A percentile compares a stretch with the other conserved stretches of the same genome.
Evolutionary conservation across 2,113 vertebrate genomes (phyloP).

Genomic region (Lasiurus cinereus): DNA sequence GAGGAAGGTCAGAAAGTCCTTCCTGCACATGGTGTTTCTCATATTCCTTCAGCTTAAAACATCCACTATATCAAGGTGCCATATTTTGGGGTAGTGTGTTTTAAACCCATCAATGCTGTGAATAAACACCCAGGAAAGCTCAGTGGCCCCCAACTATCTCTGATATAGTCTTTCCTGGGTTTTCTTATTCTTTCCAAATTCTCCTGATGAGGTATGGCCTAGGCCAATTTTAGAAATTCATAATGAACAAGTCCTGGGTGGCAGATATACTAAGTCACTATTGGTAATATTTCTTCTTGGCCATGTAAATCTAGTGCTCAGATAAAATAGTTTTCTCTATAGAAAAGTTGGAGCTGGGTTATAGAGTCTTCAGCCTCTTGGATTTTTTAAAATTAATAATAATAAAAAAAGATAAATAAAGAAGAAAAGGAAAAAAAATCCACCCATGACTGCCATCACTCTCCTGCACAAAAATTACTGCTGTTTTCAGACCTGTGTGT

Average conservation of each 20-base stretch:
- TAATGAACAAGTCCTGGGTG: background rate
- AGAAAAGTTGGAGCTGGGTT: background rate
- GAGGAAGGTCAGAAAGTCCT: background rate
- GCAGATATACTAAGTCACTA: background rate
- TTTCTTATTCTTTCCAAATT: background rate
- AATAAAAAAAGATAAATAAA: conserved; percentile 15
- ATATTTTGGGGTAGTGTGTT: background rate
- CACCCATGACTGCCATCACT: background rate
- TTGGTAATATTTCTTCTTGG: background rate
- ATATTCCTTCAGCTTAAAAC: background rate
- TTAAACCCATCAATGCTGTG: background rate
- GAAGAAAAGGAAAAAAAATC: background rate
- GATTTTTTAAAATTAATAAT: conserved; percentile 31
- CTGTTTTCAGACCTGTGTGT: background rate
- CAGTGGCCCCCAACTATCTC: background rate
- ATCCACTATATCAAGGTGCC: background rate
- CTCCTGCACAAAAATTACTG: background rate
- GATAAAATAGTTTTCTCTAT: conserved; percentile 38
- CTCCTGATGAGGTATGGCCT: background rate
- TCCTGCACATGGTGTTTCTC: background rate
- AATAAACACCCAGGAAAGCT: background rate
- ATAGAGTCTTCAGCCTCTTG: conserved; percentile 8
- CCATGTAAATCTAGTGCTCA: background rate
- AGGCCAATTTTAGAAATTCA: background rate
- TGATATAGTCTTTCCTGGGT: background rate